A percentile compares a stretch with the other conserved stretches of the same genome.
These are phyloP conservation scores for Calyptommatus sinebrachiatus DNA, from an alignment of 2,113 vertebrate species.

Conservation along the genomic window DNA sequence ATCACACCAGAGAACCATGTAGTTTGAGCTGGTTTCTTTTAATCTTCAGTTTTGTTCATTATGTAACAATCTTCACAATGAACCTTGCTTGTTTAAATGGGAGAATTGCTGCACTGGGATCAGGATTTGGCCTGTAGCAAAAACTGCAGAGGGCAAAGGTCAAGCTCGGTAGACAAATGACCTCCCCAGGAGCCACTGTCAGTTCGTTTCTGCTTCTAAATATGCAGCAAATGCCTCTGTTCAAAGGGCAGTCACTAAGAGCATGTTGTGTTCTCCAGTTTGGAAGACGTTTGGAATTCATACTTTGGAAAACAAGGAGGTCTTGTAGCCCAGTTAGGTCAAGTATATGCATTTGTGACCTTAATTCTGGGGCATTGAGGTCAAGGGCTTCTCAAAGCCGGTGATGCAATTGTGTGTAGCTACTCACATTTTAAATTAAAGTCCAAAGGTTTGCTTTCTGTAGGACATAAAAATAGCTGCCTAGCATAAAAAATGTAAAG, in stretches of 20 bases:
- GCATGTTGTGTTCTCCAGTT: background rate
- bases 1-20: background rate
- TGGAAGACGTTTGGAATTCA: background rate
- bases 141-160: conserved; percentile 24
- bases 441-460: background rate
- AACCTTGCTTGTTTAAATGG: background rate
- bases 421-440: background rate
- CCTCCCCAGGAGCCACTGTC: conserved; percentile 18
- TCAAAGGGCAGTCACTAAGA: background rate
- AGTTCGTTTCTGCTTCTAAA: background rate
- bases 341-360: background rate
- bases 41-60: background rate
- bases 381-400: background rate
- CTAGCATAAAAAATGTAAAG: background rate
- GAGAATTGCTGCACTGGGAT: background rate
- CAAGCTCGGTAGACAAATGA: conserved; percentile 16
- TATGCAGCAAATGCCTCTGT: background rate
- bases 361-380: background rate
- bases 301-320: conserved; percentile 4
- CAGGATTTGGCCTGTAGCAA: conserved; percentile 10
- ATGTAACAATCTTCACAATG: background rate
- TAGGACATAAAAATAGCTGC: background rate
- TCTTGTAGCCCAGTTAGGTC: conserved; percentile 5
- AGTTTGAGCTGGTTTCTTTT: background rate
- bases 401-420: background rate